These are phyloP conservation scores for Drosophila algonquin DNA, from an alignment of 2,888 invertebrate species.

Conservation along the genomic window DNA sequence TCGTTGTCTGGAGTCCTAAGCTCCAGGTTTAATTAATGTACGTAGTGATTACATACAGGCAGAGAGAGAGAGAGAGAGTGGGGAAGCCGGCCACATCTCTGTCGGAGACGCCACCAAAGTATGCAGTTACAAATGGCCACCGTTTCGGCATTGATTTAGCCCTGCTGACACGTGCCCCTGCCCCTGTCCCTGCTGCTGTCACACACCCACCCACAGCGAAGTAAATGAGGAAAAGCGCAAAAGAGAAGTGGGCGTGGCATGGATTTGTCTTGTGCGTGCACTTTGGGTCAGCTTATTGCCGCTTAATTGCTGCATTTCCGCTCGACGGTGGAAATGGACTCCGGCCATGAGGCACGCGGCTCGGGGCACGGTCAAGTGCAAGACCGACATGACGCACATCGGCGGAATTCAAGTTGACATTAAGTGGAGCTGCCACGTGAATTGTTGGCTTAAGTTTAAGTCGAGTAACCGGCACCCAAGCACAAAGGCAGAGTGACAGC, in stretches of 20 bases:
- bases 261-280: constrained; percentile 34
- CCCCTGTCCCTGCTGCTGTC: background rate
- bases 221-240: constrained; percentile 12
- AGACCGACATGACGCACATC: constrained; percentile 10
- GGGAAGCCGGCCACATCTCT: background rate
- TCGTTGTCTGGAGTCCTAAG: constrained; percentile 53
- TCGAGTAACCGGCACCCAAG: constrained; percentile 20
- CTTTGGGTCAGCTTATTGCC: constrained; percentile 70
- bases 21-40: constrained; percentile 72
- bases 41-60: constrained; percentile 51
- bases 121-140: constrained; percentile 53
- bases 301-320: constrained; percentile 73
- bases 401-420: constrained; percentile 45
- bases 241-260: constrained; percentile 34
- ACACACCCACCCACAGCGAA: constrained; percentile 27
- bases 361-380: constrained; percentile 51
- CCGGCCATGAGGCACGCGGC: constrained; percentile 25
- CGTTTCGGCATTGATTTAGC: constrained; percentile 71
- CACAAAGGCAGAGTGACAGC: constrained; percentile 11
- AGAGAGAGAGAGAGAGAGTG: constrained; percentile 1
- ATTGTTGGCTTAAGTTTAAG: constrained; percentile 17
- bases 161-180: constrained; percentile 17
- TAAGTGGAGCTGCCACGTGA: constrained; percentile 28
- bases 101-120: constrained; percentile 18
- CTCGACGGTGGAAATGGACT: background rate